A percentile compares a stretch with the other conserved stretches of the same genome.
Evolutionary conservation across 1,140 invertebrate genomes (phyloP).

Genomic region (Plectus sambesii): DNA sequence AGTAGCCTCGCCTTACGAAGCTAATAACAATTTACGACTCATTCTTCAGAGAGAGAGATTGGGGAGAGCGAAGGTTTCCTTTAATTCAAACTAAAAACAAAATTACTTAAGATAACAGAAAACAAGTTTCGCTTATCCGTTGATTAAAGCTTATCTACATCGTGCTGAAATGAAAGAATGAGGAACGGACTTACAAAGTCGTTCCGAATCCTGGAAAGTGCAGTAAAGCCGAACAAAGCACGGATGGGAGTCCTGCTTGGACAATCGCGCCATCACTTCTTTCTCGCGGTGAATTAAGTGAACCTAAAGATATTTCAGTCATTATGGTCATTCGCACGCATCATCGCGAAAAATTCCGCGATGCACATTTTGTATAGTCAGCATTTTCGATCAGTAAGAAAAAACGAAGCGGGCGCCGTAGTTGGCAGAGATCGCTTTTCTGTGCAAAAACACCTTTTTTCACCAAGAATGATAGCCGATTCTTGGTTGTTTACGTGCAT

Average conservation of each 20-base stretch:
- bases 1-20: no score
- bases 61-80: no score
- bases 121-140: constrained; percentile 21
- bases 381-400: constrained; percentile 22
- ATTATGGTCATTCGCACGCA: constrained; percentile 45
- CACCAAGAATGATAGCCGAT: no score
- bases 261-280: constrained; percentile 59
- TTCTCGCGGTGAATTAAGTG: constrained; percentile 82
- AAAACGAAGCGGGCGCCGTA: neutral
- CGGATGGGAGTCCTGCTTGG: constrained; percentile 50
- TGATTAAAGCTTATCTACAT: constrained; percentile 1
- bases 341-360: constrained; percentile 45
- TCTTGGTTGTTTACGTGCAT: no score
- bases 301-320: constrained; percentile 8
- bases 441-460: no score
- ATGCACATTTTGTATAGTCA: constrained; percentile 25
- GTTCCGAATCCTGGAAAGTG: constrained; percentile 85
- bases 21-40: no score
- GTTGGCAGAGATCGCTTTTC: no score
- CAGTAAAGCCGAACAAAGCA: constrained; percentile 87
- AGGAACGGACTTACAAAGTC: constrained; percentile 60
- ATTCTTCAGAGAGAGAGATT: no score
- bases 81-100: constrained; percentile 10
- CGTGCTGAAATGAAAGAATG: constrained; percentile 9
- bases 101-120: no score